Evolutionary conservation across 2,888 invertebrate species (phyloP).

Genomic region (Drosophila paucipuncta): DNA sequence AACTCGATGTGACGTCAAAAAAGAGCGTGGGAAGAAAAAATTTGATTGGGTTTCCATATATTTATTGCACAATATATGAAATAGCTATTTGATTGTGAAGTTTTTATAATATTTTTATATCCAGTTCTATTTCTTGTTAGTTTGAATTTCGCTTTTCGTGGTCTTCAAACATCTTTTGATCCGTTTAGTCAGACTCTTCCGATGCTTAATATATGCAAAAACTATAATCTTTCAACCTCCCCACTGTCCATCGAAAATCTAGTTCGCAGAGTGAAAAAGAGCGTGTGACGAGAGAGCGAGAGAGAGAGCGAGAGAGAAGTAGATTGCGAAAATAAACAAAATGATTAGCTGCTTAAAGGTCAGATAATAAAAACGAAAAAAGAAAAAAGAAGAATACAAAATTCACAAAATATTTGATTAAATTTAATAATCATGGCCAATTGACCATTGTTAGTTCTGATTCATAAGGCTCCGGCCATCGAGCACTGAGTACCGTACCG

Average conservation of each 20-base stretch:
- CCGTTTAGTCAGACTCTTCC: constrained; percentile 27
- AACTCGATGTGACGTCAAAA: neutral
- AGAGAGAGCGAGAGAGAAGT: neutral
- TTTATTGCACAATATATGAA: neutral
- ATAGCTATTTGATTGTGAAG: neutral
- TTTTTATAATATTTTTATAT: neutral
- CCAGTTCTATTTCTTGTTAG: neutral
- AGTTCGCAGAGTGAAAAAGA: neutral
- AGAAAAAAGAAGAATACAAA: neutral
- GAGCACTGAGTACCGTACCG: too few species aligned
- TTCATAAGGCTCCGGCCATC: neutral
- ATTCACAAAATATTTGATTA: constrained; percentile 43
- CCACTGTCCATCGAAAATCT: neutral
- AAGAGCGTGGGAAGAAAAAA: too few species aligned
- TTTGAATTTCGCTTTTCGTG: neutral
- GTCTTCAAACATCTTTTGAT: constrained; percentile 14
- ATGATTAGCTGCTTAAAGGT: constrained; percentile 66
- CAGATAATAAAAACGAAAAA: constrained; percentile 21
- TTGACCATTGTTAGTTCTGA: constrained; percentile 21
- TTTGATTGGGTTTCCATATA: neutral
- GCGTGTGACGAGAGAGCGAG: neutral
- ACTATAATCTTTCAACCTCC: neutral
- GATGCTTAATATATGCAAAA: constrained; percentile 10
- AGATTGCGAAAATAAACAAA: constrained; percentile 21
- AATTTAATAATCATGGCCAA: constrained; percentile 48